These are phyloP conservation scores for Polyploca ridens DNA, from an alignment of 2,888 invertebrate genomes.

Conservation along the genomic window DNA sequence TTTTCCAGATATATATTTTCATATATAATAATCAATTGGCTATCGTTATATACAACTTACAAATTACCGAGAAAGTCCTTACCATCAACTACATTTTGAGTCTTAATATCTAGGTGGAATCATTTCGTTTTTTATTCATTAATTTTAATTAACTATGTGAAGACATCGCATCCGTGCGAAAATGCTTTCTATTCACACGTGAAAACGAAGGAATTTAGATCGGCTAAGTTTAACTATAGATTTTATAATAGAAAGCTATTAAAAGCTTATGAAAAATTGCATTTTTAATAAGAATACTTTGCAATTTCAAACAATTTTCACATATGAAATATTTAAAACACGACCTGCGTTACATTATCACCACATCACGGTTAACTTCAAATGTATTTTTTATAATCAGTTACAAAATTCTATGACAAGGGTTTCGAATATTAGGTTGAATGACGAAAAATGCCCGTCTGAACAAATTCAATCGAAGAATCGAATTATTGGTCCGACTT, in stretches of 20 bases:
- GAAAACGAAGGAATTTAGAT: constrained; percentile 13
- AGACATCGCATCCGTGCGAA: constrained; percentile 29
- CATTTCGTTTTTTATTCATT: constrained; percentile 53
- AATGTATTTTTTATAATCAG: no score
- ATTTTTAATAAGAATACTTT: constrained; percentile 13
- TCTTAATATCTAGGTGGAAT: constrained; percentile 80
- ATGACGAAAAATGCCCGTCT: no score
- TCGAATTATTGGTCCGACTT: no score
- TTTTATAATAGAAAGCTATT: not conserved
- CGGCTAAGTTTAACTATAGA: constrained; percentile 1
- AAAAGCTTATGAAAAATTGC: constrained; percentile 11
- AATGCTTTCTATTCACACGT: constrained; percentile 36
- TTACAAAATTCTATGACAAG: no score
- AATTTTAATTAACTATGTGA: constrained; percentile 39
- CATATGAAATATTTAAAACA: not conserved
- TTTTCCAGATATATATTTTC: constrained; percentile 69
- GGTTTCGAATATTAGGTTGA: no score
- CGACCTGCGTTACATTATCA: not conserved
- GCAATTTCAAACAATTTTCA: not conserved
- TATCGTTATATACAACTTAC: constrained; percentile 78
- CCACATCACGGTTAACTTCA: not conserved
- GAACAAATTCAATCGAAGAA: no score
- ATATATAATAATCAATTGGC: constrained; percentile 75
- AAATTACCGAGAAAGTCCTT: constrained; percentile 69
- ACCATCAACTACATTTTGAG: constrained; percentile 71